A percentile compares a stretch with the other conserved stretches of the same genome.
Evolutionary conservation across 2,888 invertebrate species (phyloP).

Genomic region (Polymixis flavicincta): DNA sequence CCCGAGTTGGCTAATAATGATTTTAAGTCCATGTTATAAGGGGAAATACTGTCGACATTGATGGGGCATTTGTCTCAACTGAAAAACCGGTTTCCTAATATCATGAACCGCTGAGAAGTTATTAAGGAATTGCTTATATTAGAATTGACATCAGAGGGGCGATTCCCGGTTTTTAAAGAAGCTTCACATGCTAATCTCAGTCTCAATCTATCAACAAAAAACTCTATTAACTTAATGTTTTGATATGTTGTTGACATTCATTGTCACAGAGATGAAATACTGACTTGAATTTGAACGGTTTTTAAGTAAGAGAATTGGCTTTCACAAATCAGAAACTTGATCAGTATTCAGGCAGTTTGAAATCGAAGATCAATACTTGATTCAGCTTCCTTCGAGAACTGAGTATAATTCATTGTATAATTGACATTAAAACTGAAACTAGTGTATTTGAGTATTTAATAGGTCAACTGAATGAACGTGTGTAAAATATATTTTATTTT

Average conservation of each 20-base stretch:
- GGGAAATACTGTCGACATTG: neutral
- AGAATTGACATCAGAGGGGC: neutral
- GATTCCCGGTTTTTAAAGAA: neutral
- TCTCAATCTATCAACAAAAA: neutral
- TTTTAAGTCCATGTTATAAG: neutral
- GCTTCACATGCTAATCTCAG: neutral
- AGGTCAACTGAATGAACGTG: neutral
- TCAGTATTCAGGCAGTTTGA: neutral
- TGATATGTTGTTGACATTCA: neutral
- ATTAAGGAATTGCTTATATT: neutral
- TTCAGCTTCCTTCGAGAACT: constrained; percentile 7
- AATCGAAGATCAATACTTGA: neutral
- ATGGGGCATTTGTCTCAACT: neutral
- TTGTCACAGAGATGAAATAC: neutral
- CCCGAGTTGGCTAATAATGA: neutral
- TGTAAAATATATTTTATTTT: too few relatives aligned
- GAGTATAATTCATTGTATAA: neutral
- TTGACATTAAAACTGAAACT: constrained; percentile 10
- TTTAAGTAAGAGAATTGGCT: neutral
- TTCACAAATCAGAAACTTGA: neutral
- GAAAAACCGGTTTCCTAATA: neutral
- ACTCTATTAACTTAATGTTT: neutral
- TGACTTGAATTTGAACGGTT: neutral
- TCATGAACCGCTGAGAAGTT: neutral
- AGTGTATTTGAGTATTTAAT: constrained; percentile 24